Conservation (phyloP, 2,113 vertebrate species). For the Scolopax mira region DNA sequence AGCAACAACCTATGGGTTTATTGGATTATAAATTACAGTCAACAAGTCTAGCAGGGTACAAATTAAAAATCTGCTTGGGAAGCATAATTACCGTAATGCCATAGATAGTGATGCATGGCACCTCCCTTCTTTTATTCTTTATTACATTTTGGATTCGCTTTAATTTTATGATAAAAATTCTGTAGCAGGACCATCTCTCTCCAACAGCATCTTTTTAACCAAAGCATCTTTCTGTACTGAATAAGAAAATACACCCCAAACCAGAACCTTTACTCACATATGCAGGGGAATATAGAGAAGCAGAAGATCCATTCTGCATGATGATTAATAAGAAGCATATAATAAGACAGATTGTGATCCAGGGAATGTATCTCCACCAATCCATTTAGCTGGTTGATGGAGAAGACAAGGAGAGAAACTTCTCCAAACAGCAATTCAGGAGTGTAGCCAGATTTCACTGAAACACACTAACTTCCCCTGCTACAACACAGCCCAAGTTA, state of each 20-base stretch:
- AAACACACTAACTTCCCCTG: neutral
- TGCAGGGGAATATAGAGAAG: neutral
- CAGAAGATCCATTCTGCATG: neutral
- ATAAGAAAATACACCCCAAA: neutral
- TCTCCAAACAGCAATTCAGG: neutral
- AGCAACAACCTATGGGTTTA: neutral
- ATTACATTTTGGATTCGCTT: neutral
- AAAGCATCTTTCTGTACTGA: neutral
- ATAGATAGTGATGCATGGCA: neutral
- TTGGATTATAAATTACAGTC: neutral
- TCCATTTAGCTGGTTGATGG: neutral
- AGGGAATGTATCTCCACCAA: neutral
- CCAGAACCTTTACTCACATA: neutral
- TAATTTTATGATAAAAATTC: neutral
- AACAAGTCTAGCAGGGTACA: neutral
- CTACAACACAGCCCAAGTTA: neutral
- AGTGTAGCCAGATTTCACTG: fast-evolving
- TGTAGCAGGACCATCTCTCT: neutral
- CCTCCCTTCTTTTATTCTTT: neutral
- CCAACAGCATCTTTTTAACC: neutral
- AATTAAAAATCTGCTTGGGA: neutral
- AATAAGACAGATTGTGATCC: neutral
- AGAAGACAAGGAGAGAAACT: neutral
- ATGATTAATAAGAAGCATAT: neutral
- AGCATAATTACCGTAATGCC: neutral